Conservation (phyloP, 2,113 vertebrate species). For the Colaptes auratus region DNA sequence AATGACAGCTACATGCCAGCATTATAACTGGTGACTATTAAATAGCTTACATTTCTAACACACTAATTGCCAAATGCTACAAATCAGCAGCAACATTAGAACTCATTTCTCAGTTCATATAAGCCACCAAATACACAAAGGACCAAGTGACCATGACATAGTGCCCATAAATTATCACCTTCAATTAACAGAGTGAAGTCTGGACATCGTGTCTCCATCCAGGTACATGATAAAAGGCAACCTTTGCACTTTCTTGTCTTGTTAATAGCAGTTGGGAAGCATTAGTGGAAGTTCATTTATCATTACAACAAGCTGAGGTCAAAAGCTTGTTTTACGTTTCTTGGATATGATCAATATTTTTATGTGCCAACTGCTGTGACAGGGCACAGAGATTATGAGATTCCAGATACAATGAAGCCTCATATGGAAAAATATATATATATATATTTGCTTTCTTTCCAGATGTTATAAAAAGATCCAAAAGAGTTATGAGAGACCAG, state of each 20-base stretch:
- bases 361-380: not conserved
- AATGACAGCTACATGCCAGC: not conserved
- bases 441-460: not conserved
- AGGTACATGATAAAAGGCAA: slow-evolving; percentile 15
- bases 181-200: not conserved
- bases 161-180: not conserved
- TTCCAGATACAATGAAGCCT: not conserved
- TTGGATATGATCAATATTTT: not conserved
- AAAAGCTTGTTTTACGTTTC: slow-evolving; percentile 16
- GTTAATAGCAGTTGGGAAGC: not conserved
- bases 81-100: not conserved
- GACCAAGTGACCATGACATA: not conserved
- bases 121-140: not conserved
- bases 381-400: not conserved
- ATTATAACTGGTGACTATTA: not conserved
- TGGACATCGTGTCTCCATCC: not conserved
- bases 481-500: not conserved
- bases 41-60: not conserved
- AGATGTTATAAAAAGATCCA: not conserved
- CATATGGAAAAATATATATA: not conserved
- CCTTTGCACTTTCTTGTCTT: slow-evolving; percentile 12
- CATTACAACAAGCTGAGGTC: not conserved
- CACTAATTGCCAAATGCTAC: not conserved
- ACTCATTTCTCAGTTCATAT: not conserved
- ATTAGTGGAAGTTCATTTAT: not conserved